These are phyloP conservation scores for Alca torda DNA, from an alignment of 2,797 vertebrate species.

Conservation along the genomic window DNA sequence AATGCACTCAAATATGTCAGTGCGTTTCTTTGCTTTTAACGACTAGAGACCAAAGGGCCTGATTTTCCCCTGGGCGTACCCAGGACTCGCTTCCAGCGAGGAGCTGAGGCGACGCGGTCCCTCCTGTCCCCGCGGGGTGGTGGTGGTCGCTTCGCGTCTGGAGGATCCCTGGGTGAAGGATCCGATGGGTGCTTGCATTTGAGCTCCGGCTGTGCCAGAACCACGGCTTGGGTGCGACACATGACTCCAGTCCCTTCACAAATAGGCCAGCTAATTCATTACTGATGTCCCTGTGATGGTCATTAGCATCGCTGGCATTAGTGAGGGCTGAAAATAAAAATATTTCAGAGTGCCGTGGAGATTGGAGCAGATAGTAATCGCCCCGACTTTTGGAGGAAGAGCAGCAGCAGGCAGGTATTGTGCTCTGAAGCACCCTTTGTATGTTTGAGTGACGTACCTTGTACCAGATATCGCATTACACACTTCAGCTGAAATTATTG, in stretches of 20 bases:
- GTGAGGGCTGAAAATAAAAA: not conserved
- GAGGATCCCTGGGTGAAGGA: fast-evolving
- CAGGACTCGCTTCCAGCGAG: fast-evolving
- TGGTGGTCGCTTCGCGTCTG: fast-evolving
- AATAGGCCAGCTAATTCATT: no score
- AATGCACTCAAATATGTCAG: not conserved
- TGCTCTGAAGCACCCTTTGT: not conserved
- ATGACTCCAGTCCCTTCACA: not conserved
- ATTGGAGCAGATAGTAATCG: not conserved
- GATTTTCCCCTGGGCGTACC: not conserved
- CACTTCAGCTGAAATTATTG: not conserved
- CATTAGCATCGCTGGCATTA: fast-evolving
- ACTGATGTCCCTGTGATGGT: not conserved
- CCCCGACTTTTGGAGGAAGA: not conserved
- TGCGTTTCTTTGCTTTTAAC: not conserved
- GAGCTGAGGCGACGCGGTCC: fast-evolving
- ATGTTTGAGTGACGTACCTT: not conserved
- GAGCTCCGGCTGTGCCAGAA: not conserved
- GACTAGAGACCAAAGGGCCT: not conserved
- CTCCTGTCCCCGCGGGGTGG: fast-evolving
- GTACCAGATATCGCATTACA: fast-evolving
- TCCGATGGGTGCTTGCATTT: fast-evolving
- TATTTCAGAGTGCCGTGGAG: not conserved
- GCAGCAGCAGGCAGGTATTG: not conserved
- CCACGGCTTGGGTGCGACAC: fast-evolving